Conservation (phyloP, 2,113 vertebrate genomes). For the Caranx melampygus region DNA sequence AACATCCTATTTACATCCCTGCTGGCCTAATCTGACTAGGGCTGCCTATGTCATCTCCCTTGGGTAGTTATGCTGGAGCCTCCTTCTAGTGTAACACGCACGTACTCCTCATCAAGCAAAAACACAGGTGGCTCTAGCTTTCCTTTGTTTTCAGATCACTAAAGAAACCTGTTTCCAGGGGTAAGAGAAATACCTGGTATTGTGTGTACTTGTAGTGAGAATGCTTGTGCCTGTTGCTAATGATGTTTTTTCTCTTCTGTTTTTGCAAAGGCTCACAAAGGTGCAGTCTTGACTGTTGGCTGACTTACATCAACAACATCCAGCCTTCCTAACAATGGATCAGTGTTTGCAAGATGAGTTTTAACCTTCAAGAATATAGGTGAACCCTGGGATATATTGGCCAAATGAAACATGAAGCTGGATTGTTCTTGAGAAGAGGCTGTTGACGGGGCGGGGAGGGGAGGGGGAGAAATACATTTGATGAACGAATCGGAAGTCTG, state of each 20-base stretch:
- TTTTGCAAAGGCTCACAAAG: slow-evolving; percentile 15
- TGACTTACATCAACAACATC: slow-evolving; percentile 9
- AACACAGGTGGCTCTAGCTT: slow-evolving; percentile 1
- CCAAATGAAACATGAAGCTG: background rate
- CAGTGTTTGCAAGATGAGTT: slow-evolving; percentile 42
- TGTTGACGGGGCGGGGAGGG: background rate
- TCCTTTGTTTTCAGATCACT: background rate
- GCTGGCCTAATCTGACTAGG: slow-evolving; percentile 67
- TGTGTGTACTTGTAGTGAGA: background rate
- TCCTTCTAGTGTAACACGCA: slow-evolving; percentile 32
- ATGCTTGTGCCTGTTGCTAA: background rate
- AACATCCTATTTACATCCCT: slow-evolving; percentile 79
- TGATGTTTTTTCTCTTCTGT: slow-evolving; percentile 11
- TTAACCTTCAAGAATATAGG: slow-evolving; percentile 37
- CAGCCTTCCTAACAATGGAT: slow-evolving; percentile 23
- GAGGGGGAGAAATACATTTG: background rate
- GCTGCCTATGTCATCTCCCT: slow-evolving; percentile 68
- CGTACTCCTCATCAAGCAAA: slow-evolving; percentile 49
- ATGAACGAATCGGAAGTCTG: slow-evolving; percentile 3
- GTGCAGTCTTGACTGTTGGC: background rate
- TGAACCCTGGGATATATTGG: slow-evolving; percentile 8
- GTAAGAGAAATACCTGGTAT: background rate
- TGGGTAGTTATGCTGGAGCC: slow-evolving; percentile 57
- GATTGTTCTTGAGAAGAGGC: slow-evolving; percentile 13
- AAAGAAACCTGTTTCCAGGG: background rate